phyloP scores from a whole-genome alignment of 1,140 invertebrate species.

The Zaprionus lachaisei region DNA sequence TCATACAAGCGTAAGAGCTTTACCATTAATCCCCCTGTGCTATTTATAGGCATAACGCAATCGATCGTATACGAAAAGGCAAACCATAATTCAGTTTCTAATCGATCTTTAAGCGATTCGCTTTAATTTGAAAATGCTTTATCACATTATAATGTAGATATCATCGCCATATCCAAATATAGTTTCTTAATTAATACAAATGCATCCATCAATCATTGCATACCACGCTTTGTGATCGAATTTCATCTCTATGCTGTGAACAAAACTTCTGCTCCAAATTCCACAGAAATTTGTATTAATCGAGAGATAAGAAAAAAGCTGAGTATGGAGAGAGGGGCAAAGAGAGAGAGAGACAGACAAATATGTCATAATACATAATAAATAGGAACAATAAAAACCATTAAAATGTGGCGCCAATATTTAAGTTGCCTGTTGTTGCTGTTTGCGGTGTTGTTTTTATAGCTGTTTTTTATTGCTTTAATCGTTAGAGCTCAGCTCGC shows the following conservation, averaged over 20 bases:
- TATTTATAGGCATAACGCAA: background rate
- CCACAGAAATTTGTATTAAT: conserved; percentile 27
- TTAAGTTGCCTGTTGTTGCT: conserved; percentile 31
- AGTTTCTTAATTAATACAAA: conserved; percentile 30
- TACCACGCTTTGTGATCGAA: background rate
- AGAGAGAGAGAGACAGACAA: background rate
- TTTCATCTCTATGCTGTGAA: conserved; percentile 9
- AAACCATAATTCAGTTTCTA: background rate
- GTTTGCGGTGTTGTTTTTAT: conserved; percentile 44
- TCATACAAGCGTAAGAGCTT: background rate
- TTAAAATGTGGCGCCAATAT: conserved; percentile 54
- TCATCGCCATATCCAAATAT: conserved; percentile 7
- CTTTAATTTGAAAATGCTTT: background rate
- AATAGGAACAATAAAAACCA: conserved; percentile 47
- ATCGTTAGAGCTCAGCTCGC: conserved; percentile 24
- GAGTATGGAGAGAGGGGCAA: background rate
- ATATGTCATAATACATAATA: conserved; percentile 41
- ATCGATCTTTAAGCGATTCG: background rate
- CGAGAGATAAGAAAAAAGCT: conserved; percentile 29
- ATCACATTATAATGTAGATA: conserved; percentile 7
- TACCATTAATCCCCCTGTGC: background rate
- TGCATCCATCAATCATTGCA: conserved; percentile 10
- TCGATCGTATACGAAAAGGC: too few relatives aligned
- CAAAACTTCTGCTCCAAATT: conserved; percentile 34
- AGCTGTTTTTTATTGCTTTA: conserved; percentile 45